phyloP scores from a whole-genome alignment of 2,113 vertebrate species.

The Passer domesticus region DNA sequence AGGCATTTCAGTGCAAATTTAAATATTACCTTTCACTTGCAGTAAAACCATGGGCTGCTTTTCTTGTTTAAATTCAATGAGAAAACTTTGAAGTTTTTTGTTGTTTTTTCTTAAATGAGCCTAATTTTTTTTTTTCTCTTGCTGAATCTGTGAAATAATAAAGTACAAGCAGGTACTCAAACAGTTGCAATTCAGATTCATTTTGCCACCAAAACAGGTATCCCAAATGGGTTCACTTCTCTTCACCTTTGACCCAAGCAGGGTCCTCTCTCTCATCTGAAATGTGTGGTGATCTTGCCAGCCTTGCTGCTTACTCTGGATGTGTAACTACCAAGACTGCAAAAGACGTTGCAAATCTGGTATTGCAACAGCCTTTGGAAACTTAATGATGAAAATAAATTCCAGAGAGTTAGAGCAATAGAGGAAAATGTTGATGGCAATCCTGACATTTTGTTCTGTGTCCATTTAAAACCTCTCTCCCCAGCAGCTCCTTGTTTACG shows the following conservation, averaged over 20 bases:
- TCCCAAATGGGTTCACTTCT: not conserved
- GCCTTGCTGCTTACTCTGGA: not conserved
- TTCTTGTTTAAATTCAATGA: not conserved
- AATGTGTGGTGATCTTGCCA: not conserved
- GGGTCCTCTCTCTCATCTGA: not conserved
- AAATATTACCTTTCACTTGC: not conserved
- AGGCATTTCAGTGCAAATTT: not conserved
- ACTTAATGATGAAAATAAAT: not conserved
- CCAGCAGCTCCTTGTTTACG: rapidly evolving
- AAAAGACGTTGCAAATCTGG: not conserved
- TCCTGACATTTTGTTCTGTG: not conserved
- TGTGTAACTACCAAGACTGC: not conserved
- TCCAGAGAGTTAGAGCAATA: not conserved
- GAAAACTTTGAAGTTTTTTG: not conserved
- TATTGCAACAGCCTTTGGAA: not conserved
- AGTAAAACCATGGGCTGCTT: not conserved
- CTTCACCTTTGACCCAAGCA: not conserved
- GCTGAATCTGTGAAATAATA: not conserved
- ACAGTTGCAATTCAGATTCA: not conserved
- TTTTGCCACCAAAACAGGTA: not conserved
- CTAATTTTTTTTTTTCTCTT: not conserved
- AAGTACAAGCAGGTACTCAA: not conserved
- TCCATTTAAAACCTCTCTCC: not conserved
- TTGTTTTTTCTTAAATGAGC: not conserved
- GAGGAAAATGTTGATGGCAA: not conserved